Conservation (phyloP, 2,797 vertebrate genomes). For the Oceanodroma leucorhoa region DNA sequence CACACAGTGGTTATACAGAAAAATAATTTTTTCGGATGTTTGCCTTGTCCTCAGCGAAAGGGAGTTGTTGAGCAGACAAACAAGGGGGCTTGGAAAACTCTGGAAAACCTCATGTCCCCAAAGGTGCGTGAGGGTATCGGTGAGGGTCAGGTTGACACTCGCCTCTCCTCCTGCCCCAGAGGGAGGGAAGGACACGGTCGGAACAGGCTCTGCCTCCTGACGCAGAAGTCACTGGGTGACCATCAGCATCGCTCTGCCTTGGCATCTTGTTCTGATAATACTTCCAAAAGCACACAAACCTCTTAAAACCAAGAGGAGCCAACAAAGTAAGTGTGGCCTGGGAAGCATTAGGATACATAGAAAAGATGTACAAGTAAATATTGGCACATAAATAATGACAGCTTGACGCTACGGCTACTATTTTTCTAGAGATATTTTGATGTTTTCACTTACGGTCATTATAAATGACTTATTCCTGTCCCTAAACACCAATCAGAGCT, state of each 20-base stretch:
- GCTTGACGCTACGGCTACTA: neutral
- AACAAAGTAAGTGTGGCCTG: neutral
- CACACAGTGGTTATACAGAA: rapidly evolving
- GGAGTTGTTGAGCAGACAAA: neutral
- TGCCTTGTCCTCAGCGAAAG: neutral
- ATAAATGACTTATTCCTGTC: neutral
- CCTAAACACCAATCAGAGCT: neutral
- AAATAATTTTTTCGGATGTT: neutral
- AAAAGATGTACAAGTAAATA: neutral
- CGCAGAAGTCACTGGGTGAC: neutral
- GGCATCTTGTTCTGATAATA: neutral
- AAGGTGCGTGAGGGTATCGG: rapidly evolving
- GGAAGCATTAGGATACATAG: neutral
- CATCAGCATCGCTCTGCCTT: neutral
- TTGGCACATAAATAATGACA: neutral
- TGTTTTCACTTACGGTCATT: neutral
- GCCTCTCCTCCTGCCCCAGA: neutral
- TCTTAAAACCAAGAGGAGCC: neutral
- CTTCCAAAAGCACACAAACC: neutral
- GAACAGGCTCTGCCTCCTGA: neutral
- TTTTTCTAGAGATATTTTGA: neutral
- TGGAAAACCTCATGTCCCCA: neutral
- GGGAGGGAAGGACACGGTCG: rapidly evolving
- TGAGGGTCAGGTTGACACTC: neutral
- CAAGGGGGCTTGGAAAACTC: neutral